These are phyloP conservation scores for Phaenicophaeus curvirostris DNA, from an alignment of 2,797 vertebrate genomes.

Conservation along the genomic window DNA sequence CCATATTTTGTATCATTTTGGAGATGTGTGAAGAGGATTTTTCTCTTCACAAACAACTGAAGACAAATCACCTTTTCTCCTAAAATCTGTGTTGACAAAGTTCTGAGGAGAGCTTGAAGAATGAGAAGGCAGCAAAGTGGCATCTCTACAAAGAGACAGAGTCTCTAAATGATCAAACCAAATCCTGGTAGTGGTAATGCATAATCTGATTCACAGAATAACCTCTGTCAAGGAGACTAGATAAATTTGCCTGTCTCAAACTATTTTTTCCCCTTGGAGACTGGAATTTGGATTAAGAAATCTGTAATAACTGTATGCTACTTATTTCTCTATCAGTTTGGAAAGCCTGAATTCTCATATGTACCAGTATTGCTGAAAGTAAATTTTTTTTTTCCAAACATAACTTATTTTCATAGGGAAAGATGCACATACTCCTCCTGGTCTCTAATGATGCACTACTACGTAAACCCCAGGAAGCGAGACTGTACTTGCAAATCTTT, in stretches of 20 bases:
- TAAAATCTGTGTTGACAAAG: background rate
- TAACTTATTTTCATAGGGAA: background rate
- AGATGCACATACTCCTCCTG: background rate
- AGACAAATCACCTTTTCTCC: background rate
- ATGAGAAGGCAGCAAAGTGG: fast-evolving
- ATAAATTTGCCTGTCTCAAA: background rate
- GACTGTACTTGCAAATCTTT: background rate
- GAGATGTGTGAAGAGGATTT: background rate
- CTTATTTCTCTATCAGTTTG: background rate
- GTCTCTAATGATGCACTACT: background rate
- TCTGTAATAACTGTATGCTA: fast-evolving
- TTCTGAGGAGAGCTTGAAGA: background rate
- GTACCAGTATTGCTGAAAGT: background rate
- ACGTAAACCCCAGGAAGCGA: background rate
- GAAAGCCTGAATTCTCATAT: background rate
- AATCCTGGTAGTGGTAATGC: fast-evolving
- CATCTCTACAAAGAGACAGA: background rate
- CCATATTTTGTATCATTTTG: background rate
- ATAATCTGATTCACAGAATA: background rate
- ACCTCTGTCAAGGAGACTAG: background rate
- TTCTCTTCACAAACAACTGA: background rate
- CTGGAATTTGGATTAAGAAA: background rate
- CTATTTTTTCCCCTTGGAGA: background rate
- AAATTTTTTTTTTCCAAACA: background rate
- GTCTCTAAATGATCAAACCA: background rate